Evolutionary conservation across 2,797 vertebrate genomes (phyloP), one percentile per base, ranked within the genome.

Genomic region (Rhadinocentrus ornatus): DNA sequence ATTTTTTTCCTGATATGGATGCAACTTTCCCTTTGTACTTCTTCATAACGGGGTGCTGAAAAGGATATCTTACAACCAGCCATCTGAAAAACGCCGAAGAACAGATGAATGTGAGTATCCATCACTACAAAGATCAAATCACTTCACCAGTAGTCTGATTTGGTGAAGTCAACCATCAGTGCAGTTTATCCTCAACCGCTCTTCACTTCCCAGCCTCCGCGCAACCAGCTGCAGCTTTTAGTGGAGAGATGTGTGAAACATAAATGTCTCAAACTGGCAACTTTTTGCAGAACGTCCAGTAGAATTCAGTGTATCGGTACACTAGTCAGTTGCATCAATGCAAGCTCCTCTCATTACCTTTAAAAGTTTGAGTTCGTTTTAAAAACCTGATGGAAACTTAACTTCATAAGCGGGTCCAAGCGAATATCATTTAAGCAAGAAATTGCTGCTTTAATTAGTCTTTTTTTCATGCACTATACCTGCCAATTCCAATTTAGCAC

Each of bases 61-160:
- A 41, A 31, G 58, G 76, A 73, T 53, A 60, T 66, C 57, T 63
- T 16, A 32, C 48, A 63, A 41, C 62, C 68, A 55, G 54, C 78
- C 66, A 48, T 76, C 55, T 67, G 31, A 50, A 13, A 41, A 69
- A 72, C 62, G 26, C 34, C 76, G 80, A 78, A 73, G 85, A 90
- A 70, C 93, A 88, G 83, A 94, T 94, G 93, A 90, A 89, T 93
- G 94, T 95, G 89, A 95, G 94, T 94, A 80, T 91, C 63, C 62
- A 62, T 55, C 75, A 22, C 54, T 32, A 27, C 56, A 18, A 11
- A 16, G 0, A 53, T 46, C 62, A n/a, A 26, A 55, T 46, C 55
- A n/a, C 56, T 31, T 4, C 55, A 26, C 27, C n/a, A 48, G 57
- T 53, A 59, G 66, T 27, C 54, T 57, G 70, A 62, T 20, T 60